These are phyloP conservation scores for Accipiter cooperii DNA, from an alignment of 2,113 vertebrate species.

Conservation along the genomic window DNA sequence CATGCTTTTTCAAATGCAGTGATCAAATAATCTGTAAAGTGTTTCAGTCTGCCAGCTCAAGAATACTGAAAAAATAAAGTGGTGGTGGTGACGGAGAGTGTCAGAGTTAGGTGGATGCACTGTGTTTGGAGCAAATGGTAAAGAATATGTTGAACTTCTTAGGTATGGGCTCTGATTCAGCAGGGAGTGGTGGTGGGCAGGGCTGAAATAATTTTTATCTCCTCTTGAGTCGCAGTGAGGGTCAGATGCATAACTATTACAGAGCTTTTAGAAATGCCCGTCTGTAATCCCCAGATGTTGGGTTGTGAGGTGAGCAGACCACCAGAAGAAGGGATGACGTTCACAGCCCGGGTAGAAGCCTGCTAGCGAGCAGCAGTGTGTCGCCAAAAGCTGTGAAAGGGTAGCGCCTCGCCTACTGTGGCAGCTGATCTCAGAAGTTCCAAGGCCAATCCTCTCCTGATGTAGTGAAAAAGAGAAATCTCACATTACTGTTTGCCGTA, in stretches of 20 bases:
- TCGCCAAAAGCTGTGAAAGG: not conserved
- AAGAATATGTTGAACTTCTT: not conserved
- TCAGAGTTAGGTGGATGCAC: not conserved
- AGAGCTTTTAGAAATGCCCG: not conserved
- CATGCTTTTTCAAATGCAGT: not conserved
- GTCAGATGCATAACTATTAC: not conserved
- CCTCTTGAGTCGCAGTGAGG: not conserved
- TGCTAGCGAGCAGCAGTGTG: not conserved
- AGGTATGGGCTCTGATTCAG: not conserved
- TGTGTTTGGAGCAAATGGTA: not conserved
- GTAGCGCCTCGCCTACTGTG: rapidly evolving
- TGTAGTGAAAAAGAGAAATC: not conserved
- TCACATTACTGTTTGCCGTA: not conserved
- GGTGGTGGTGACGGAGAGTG: not conserved
- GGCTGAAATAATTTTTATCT: not conserved
- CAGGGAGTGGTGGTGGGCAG: not conserved
- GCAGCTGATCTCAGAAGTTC: not conserved
- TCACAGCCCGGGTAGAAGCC: not conserved
- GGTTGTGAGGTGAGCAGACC: not conserved
- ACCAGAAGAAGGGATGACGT: not conserved
- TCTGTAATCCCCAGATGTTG: not conserved
- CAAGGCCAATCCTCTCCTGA: rapidly evolving
- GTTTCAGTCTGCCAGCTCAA: not conserved
- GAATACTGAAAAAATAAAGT: not conserved
- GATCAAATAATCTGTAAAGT: not conserved